phyloP scores from a whole-genome alignment of 1,140 invertebrate species.

The Pinna nobilis region DNA sequence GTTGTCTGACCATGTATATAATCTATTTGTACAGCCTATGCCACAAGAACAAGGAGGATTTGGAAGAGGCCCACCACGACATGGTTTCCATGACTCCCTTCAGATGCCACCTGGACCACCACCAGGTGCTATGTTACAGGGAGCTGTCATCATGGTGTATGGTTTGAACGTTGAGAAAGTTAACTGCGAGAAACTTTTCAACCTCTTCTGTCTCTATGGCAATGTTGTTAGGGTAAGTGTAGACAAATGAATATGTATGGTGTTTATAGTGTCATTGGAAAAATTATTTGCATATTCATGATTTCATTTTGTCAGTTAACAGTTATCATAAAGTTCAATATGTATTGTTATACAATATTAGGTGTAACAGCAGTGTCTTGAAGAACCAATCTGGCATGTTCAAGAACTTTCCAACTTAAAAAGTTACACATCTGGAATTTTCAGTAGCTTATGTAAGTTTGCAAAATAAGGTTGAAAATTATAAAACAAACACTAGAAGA shows the following conservation, averaged over 20 bases:
- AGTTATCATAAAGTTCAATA: too few species aligned
- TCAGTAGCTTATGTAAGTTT: too few species aligned
- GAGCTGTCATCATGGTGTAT: conserved; percentile 98
- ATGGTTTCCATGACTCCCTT: conserved; percentile 28
- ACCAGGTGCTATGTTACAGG: conserved; percentile 77
- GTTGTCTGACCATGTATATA: neutral
- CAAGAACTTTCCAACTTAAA: too few species aligned
- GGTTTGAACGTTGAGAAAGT: conserved; percentile 94
- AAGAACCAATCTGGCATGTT: too few species aligned
- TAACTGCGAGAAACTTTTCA: conserved; percentile 98
- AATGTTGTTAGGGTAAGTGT: conserved; percentile 95
- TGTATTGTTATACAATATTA: too few species aligned
- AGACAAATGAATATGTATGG: too few species aligned
- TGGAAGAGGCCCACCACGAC: conserved; percentile 13
- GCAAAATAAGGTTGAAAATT: too few species aligned
- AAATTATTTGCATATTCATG: too few species aligned
- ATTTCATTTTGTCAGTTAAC: too few species aligned
- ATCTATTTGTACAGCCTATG: neutral
- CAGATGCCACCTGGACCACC: conserved; percentile 41
- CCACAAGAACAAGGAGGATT: conserved; percentile 24
- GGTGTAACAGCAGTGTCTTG: too few species aligned
- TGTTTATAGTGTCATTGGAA: neutral
- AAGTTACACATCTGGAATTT: too few species aligned
- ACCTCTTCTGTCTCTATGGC: conserved; percentile 98
- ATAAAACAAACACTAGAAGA: too few species aligned